Conservation (phyloP, 1,140 invertebrate species). For the Drosophila novamexicana region DNA sequence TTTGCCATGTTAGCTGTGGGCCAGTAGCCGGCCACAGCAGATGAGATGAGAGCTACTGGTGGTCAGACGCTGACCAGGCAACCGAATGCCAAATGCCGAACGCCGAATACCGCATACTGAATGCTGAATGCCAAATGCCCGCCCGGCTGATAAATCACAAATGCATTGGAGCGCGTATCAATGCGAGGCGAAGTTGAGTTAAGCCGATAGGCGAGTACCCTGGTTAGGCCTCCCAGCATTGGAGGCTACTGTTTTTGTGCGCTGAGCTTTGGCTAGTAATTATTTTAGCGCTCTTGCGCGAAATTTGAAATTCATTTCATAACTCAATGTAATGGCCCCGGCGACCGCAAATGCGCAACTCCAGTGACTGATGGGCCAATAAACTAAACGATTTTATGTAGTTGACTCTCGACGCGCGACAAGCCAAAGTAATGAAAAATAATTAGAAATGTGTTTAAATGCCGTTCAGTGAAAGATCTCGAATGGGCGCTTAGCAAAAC, state of each 20-base stretch:
- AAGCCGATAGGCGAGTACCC: not conserved
- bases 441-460: slow-evolving; percentile 74
- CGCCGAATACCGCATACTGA: slow-evolving; percentile 2
- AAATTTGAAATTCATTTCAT: slow-evolving; percentile 83
- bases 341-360: slow-evolving; percentile 72
- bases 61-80: slow-evolving; percentile 12
- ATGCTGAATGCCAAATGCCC: slow-evolving; percentile 20
- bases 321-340: slow-evolving; percentile 76
- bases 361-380: slow-evolving; percentile 80
- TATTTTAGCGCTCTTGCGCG: slow-evolving; percentile 78
- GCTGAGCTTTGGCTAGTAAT: slow-evolving; percentile 62
- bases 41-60: slow-evolving; percentile 64
- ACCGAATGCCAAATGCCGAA: slow-evolving; percentile 15
- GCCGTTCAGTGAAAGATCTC: slow-evolving; percentile 47
- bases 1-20: slow-evolving; percentile 29
- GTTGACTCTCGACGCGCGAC: slow-evolving; percentile 60
- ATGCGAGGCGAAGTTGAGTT: slow-evolving; percentile 45
- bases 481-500: slow-evolving; percentile 4
- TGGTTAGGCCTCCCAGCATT: slow-evolving; percentile 1
- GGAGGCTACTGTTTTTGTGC: slow-evolving; percentile 49
- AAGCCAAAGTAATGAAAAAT: slow-evolving; percentile 79
- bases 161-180: slow-evolving; percentile 76
- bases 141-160: slow-evolving; percentile 76
- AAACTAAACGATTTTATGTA: slow-evolving; percentile 81
- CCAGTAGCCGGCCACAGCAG: slow-evolving; percentile 56